Conservation (phyloP, 1,140 invertebrate genomes). For the Euglossa dilemma region DNA sequence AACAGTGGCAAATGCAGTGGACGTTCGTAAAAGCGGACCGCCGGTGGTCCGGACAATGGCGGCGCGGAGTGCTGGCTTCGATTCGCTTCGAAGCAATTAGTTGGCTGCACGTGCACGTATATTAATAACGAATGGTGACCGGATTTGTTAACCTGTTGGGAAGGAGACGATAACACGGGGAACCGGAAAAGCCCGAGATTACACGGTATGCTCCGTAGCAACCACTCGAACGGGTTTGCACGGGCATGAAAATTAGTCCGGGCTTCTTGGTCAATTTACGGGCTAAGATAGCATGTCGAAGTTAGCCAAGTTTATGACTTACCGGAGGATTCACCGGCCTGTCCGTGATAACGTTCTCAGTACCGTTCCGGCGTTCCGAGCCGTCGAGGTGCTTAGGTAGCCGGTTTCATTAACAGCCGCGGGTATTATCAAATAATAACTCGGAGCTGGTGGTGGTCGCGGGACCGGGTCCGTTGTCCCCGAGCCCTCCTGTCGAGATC, state of each 20-base stretch:
- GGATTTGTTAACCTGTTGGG: slow-evolving; percentile 44
- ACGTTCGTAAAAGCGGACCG: neutral
- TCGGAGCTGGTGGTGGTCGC: slow-evolving; percentile 1
- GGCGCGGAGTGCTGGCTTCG: neutral
- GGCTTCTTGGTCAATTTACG: slow-evolving; percentile 65
- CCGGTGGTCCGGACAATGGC: neutral
- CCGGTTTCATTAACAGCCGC: slow-evolving; percentile 60
- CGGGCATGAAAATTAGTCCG: slow-evolving; percentile 58
- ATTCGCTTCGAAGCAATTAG: slow-evolving; percentile 55
- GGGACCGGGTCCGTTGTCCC: neutral
- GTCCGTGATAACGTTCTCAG: slow-evolving; percentile 47
- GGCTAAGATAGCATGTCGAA: slow-evolving; percentile 54
- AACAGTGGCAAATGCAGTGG: neutral
- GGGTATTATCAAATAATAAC: slow-evolving; percentile 68
- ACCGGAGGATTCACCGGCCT: slow-evolving; percentile 32
- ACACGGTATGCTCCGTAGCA: slow-evolving; percentile 26
- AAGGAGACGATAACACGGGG: slow-evolving; percentile 15
- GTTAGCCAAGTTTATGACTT: slow-evolving; percentile 64
- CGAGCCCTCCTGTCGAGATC: neutral
- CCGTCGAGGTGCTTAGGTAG: slow-evolving; percentile 23
- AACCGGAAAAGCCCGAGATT: slow-evolving; percentile 49
- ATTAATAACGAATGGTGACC: slow-evolving; percentile 48
- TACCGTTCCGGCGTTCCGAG: neutral
- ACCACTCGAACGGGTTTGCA: slow-evolving; percentile 11
- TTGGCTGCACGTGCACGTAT: slow-evolving; percentile 29